A percentile compares a stretch with the other conserved stretches of the same genome.
Evolutionary conservation across 2,113 vertebrate genomes (phyloP).

Genomic region (Sterrhoptilus dennistouni): DNA sequence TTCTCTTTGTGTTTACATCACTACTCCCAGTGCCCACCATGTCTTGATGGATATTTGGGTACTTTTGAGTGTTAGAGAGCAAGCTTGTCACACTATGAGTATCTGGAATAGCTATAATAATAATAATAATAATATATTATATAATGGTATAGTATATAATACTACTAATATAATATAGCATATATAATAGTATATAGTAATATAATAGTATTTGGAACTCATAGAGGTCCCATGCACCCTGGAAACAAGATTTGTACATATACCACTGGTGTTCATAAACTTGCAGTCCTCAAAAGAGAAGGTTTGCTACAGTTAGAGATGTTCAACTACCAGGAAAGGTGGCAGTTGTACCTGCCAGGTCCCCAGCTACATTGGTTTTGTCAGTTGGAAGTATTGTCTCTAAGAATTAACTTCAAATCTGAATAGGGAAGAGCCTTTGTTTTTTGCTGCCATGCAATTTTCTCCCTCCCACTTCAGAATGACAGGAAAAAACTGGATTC

Average conservation of each 20-base stretch:
- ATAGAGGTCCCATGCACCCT: background rate
- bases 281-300: background rate
- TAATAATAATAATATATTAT: no score
- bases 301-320: background rate
- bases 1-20: background rate
- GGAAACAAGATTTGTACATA: background rate
- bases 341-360: background rate
- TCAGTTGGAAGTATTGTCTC: background rate
- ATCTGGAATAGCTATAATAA: no score
- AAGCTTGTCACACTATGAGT: background rate
- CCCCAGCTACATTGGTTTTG: background rate
- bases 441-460: background rate
- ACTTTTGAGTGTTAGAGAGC: background rate
- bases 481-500: background rate
- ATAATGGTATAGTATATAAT: no score
- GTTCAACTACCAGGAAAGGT: background rate
- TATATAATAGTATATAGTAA: no score
- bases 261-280: background rate
- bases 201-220: background rate
- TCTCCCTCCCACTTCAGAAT: background rate
- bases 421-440: background rate
- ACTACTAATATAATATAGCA: no score
- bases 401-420: background rate
- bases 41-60: background rate
- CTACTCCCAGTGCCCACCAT: rapidly evolving